phyloP scores from a whole-genome alignment of 2,797 vertebrate species.

The Pygocentrus nattereri region DNA sequence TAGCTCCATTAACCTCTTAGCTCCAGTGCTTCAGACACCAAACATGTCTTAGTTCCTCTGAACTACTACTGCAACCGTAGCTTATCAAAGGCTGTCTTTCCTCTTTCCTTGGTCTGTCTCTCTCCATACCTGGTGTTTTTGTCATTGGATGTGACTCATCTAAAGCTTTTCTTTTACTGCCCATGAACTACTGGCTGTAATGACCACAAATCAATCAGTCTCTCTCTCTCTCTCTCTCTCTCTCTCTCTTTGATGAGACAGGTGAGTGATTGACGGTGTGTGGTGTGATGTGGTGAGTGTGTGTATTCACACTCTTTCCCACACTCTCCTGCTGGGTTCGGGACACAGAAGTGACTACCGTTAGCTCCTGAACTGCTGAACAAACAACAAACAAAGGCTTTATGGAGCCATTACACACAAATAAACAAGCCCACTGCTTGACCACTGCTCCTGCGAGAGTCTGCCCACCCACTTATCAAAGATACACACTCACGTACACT shows the following conservation, averaged over 20 bases:
- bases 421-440: background rate
- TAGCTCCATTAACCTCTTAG: too few relatives aligned
- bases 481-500: background rate
- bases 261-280: conserved; percentile 47
- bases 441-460: background rate
- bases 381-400: conserved; percentile 53
- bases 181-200: background rate
- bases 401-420: conserved; percentile 28
- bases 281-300: conserved; percentile 30
- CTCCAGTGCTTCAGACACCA: too few relatives aligned
- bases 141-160: conserved; percentile 28
- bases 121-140: background rate
- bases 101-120: conserved; percentile 4
- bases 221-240: background rate
- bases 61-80: too few relatives aligned
- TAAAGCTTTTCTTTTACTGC: background rate
- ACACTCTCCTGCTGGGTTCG: conserved; percentile 42
- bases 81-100: too few relatives aligned
- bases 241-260: conserved; percentile 31
- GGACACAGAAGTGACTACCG: conserved; percentile 21
- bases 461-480: conserved; percentile 6
- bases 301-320: conserved; percentile 50
- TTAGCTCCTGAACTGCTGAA: conserved; percentile 48
- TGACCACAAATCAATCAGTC: background rate
- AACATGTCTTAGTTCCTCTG: too few relatives aligned